phyloP scores from a whole-genome alignment of 2,113 vertebrate genomes.

The Solea senegalensis region DNA sequence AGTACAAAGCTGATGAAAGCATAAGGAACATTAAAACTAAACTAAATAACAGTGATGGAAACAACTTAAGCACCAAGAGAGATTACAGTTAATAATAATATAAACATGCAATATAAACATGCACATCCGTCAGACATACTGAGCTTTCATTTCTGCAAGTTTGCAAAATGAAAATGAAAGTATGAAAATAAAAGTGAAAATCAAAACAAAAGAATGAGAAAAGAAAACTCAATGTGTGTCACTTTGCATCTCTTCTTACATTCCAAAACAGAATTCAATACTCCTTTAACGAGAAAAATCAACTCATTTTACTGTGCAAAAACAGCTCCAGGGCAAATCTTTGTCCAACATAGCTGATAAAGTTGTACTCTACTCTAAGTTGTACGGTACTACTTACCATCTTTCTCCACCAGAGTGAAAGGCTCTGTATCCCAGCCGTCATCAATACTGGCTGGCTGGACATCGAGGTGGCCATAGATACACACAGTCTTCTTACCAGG shows the following conservation, averaged over 20 bases:
- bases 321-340: background rate
- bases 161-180: background rate
- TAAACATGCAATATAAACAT: no score
- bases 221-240: background rate
- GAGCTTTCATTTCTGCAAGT: no score
- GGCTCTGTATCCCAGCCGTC: conserved; percentile 97
- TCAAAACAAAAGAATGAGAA: background rate
- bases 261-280: background rate
- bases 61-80: background rate
- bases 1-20: conserved; percentile 33
- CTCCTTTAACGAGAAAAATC: no score
- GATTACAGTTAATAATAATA: no score
- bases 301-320: background rate
- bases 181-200: background rate
- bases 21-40: conserved; percentile 28
- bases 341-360: background rate
- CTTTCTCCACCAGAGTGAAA: conserved; percentile 92
- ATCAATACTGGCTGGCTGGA: conserved; percentile 89
- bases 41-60: conserved; percentile 1
- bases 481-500: conserved; percentile 93
- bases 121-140: no score
- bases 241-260: background rate
- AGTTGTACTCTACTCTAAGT: background rate
- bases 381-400: conserved; percentile 80
- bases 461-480: conserved; percentile 95